Evolutionary conservation across 2,113 vertebrate species (phyloP), one percentile per base, ranked within the genome.

Genomic region (Ceyx margarethae): DNA sequence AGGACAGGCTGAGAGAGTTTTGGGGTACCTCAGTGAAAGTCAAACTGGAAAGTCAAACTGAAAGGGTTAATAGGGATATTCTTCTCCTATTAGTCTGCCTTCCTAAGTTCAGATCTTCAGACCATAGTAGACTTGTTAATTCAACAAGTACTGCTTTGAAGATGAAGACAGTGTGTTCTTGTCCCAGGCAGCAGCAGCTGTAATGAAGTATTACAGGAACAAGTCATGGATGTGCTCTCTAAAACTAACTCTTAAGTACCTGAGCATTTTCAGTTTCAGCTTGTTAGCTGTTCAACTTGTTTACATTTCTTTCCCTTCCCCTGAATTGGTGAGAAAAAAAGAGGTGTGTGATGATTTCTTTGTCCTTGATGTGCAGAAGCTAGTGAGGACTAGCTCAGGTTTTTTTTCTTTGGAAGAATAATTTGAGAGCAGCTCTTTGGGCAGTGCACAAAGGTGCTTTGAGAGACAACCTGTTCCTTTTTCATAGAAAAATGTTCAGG

Each of bases 81-180:
- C 91, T 93, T 67, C 53, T 83, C 4, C 31, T 78, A 2, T 40
- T 74, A 85, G 12, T 26, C 65, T 86, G 19, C 15, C 80, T 73
- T 19, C 29, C 6, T 20, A 48, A 82, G 26, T 92, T 89, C 76
- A 85, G 22, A 45, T 77, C 82, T 56, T 89, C 75, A 83, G 68
- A 33, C 71, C 71, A 2, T 5, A 22, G 48, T 40, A 79, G 81
- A 58, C 64, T 89, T 54, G 29, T 79, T 81, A 95, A 81, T 65
- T 93, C 72, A 48, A 89, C 75, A 51, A 93, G 84, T 10, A 8
- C 13, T 92, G 1, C 82, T 95, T 95, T 71, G 79, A 79, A 89
- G 91, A 62, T 42, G 53, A 71, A 93, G 62, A 95, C 96, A 87
- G 58, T 2, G 13, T 96, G 96, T 95, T 91, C 96, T 51, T 87